Base-by-base conservation (phyloP, 2,888 invertebrate genomes). In the Luperina nickerlii region DNA sequence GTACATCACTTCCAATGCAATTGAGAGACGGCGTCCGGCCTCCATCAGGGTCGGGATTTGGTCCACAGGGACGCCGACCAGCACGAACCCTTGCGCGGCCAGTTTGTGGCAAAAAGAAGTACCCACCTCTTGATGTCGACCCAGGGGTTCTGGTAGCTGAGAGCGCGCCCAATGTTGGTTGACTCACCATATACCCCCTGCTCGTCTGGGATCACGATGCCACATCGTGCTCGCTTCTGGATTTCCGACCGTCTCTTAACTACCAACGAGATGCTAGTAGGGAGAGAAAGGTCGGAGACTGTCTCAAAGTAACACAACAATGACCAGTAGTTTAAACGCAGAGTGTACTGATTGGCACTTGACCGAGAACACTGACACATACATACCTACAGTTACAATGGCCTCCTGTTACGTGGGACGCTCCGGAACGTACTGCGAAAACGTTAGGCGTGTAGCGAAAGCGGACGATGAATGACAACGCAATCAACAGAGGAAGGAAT, bases 301-400 rank as follows among this genome's bases (percentile, higher is more conserved):
- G 9, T 42, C 42, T 42, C 65, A 45, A n/a, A 24, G 69, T 70
- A 48, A 48, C 48, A 48, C 76, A 63, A 65, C 24, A 27, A 48
- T n/a, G 27, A 62, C 15, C 51, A 27, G 38, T 68, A 9, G 60
- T 77, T 78, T 66, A 54, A 45, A 68, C 42, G 65, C 66, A 15
- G 27, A 54, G 51, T 15, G 18, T 54, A 32, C 54, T 83, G 77
- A 82, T 81, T 78, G 70, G 32, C 74, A 74, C 76, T 78, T 76
- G 86, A 80, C 78, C 75, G 70, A 72, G 32, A 66, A 38, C 63
- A 32, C 57, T 62, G 76, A 78, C 79, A 66, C 27, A 70, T 42
- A 76, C 71, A 70, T 78, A 73, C 20, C 54, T 62, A 74, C 60
- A 69, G 78, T 67, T 71, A 76, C 85, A 84, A 77, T 54, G 88